Evolutionary conservation across 2,888 invertebrate species (phyloP).

Genomic region (Arge pagana): DNA sequence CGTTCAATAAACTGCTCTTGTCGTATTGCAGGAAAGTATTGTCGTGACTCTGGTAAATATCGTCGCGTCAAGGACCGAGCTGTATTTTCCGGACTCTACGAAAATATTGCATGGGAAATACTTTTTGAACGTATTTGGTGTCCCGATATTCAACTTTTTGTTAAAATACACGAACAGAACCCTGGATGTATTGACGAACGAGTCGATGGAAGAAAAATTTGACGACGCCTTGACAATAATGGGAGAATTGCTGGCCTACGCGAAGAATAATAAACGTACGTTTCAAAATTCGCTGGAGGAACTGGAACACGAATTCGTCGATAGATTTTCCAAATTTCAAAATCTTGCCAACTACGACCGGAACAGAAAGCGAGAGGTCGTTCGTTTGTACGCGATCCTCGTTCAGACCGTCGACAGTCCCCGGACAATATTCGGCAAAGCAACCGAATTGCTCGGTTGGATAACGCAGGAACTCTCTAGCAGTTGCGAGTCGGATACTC

Average conservation of each 20-base stretch:
- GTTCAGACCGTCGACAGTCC: slow-evolving; percentile 41
- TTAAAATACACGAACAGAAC: slow-evolving; percentile 38
- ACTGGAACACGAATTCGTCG: slow-evolving; percentile 38
- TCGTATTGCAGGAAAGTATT: slow-evolving; percentile 27
- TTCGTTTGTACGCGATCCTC: slow-evolving; percentile 43
- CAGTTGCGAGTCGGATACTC: slow-evolving; percentile 32
- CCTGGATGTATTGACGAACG: slow-evolving; percentile 36
- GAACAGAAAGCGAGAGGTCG: slow-evolving; percentile 38
- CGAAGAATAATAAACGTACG: slow-evolving; percentile 36
- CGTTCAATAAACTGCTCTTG: slow-evolving; percentile 11
- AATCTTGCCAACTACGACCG: slow-evolving; percentile 34
- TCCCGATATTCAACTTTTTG: slow-evolving; percentile 43
- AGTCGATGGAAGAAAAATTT: slow-evolving; percentile 35
- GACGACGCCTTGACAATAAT: slow-evolving; percentile 42
- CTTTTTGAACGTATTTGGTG: slow-evolving; percentile 49
- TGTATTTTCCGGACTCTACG: slow-evolving; percentile 26
- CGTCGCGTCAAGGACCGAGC: slow-evolving; percentile 24
- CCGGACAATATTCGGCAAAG: slow-evolving; percentile 29
- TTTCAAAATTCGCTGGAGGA: slow-evolving; percentile 29
- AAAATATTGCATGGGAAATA: slow-evolving; percentile 49
- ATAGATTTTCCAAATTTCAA: slow-evolving; percentile 34
- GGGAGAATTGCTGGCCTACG: slow-evolving; percentile 45
- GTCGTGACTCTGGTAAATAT: slow-evolving; percentile 30
- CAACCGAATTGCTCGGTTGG: slow-evolving; percentile 41
- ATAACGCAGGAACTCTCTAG: slow-evolving; percentile 39